Conservation (phyloP, 2,113 vertebrate genomes). For the Canis aureus region DNA sequence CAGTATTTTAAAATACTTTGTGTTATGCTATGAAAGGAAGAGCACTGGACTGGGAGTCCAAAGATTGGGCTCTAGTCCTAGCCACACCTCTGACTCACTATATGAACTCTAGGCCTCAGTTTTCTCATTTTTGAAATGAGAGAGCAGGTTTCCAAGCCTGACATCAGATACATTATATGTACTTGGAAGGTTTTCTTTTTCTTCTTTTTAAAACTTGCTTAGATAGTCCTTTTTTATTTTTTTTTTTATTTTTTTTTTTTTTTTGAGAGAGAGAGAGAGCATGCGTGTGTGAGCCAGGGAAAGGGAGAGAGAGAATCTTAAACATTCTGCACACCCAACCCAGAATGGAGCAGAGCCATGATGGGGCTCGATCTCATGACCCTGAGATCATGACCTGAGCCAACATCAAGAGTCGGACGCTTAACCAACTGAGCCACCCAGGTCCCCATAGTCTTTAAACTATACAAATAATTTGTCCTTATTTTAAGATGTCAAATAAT, state of each 20-base stretch:
- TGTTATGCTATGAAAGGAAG: neutral
- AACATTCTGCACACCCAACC: neutral
- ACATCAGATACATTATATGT: neutral
- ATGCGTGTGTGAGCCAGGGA: neutral
- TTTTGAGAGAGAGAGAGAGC: neutral
- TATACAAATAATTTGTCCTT: neutral
- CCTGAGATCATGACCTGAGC: neutral
- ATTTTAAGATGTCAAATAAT: slow-evolving; percentile 28
- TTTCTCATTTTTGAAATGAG: slow-evolving; percentile 1
- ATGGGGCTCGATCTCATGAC: neutral
- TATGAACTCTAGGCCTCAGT: neutral
- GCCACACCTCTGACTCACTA: neutral
- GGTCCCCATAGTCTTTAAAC: neutral
- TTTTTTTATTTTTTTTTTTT: neutral
- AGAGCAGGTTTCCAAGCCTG: neutral
- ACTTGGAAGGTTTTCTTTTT: neutral
- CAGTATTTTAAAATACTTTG: slow-evolving; percentile 1
- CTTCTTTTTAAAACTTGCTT: neutral
- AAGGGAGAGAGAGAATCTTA: neutral
- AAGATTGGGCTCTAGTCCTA: neutral
- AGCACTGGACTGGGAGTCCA: neutral
- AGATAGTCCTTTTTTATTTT: neutral
- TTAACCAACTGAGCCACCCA: neutral
- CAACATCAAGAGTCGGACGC: neutral
- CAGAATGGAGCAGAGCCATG: neutral